Conservation (phyloP, 2,113 vertebrate species). For the Theropithecus gelada region DNA sequence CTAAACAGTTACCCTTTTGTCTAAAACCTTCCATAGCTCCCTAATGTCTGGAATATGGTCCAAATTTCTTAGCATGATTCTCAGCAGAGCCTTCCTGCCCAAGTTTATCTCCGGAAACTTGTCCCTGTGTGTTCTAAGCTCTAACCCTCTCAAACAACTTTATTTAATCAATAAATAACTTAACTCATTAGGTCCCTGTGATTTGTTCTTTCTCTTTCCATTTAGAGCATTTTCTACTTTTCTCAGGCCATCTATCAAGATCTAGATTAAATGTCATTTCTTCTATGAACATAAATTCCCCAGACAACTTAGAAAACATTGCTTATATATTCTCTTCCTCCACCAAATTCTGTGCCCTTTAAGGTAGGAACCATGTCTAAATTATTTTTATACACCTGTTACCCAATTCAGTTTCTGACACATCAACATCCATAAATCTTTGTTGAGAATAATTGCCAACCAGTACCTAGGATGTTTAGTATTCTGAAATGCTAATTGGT, state of each 20-base stretch:
- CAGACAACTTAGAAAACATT: background rate
- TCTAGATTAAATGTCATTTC: background rate
- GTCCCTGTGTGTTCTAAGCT: background rate
- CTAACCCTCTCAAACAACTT: background rate
- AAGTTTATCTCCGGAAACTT: background rate
- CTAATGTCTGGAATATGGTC: background rate
- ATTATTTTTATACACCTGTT: background rate
- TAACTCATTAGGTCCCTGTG: background rate
- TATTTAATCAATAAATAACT: background rate
- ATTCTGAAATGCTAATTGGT: background rate
- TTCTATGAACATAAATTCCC: background rate
- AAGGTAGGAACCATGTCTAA: background rate
- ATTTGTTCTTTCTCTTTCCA: background rate
- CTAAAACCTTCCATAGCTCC: background rate
- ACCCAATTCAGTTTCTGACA: background rate
- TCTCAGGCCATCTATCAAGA: background rate
- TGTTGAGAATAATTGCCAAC: background rate
- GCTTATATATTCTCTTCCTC: background rate
- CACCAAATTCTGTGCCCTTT: background rate
- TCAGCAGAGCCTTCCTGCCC: background rate
- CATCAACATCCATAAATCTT: background rate
- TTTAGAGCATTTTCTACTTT: background rate
- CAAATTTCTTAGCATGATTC: background rate
- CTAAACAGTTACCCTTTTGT: background rate
- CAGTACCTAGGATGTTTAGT: background rate